phyloP scores from a whole-genome alignment of 1,140 invertebrate species.

The Drosophila melanica region DNA sequence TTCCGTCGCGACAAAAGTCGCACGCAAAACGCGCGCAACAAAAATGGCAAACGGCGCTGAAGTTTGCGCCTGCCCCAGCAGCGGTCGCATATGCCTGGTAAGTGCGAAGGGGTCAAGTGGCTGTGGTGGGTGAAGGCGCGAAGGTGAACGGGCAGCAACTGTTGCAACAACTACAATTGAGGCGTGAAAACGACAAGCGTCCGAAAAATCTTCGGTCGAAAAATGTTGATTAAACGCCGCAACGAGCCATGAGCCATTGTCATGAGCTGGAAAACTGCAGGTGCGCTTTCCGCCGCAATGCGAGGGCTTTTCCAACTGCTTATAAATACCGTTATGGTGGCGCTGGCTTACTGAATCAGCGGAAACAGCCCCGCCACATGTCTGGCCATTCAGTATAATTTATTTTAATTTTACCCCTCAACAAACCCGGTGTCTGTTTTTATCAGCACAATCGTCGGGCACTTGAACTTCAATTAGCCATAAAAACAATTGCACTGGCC shows the following conservation, averaged over 20 bases:
- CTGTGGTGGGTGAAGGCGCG: neutral
- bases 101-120: slow-evolving; percentile 37
- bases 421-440: neutral
- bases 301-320: slow-evolving; percentile 4
- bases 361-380: slow-evolving; percentile 15
- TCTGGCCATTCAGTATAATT: slow-evolving; percentile 6
- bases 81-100: slow-evolving; percentile 53
- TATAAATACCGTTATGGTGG: neutral
- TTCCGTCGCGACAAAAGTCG: slow-evolving; percentile 50
- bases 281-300: slow-evolving; percentile 25
- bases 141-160: neutral
- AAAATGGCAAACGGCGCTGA: slow-evolving; percentile 50
- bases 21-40: slow-evolving; percentile 19
- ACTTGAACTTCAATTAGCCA: slow-evolving; percentile 73
- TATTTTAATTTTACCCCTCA: slow-evolving; percentile 2
- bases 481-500: slow-evolving; percentile 8
- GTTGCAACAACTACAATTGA: slow-evolving; percentile 35
- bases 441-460: neutral
- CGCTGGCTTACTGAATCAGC: neutral
- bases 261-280: slow-evolving; percentile 11
- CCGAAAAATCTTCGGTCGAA: slow-evolving; percentile 30
- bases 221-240: slow-evolving; percentile 30
- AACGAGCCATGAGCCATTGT: slow-evolving; percentile 7
- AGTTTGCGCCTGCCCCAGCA: slow-evolving; percentile 4
- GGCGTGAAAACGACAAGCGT: slow-evolving; percentile 64